Conservation (phyloP, 1,140 invertebrate genomes). For the Prorops nasuta region DNA sequence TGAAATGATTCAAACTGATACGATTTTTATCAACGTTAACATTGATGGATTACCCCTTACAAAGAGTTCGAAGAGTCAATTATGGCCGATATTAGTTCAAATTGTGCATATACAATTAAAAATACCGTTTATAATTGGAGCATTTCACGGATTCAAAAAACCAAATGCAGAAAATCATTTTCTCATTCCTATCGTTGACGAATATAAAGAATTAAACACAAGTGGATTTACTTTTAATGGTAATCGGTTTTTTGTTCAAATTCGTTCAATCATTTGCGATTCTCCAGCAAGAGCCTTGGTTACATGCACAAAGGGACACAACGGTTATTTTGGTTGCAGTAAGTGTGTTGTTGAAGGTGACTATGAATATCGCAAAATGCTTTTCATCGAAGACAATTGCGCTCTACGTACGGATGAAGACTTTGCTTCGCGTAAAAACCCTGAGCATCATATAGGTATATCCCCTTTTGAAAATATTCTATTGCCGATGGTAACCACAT, state of each 20-base stretch:
- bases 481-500: conserved; percentile 18
- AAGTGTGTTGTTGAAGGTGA: conserved; percentile 1
- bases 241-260: neutral
- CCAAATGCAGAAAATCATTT: neutral
- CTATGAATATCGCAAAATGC: neutral
- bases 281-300: neutral
- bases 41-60: conserved; percentile 13
- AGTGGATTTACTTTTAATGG: neutral
- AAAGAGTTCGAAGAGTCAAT: conserved; percentile 21
- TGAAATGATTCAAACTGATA: neutral
- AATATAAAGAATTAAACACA: neutral
- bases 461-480: conserved; percentile 9
- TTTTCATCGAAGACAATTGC: neutral
- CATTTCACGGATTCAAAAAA: neutral
- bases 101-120: neutral
- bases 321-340: conserved; percentile 2
- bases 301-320: neutral
- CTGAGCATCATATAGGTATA: conserved; percentile 1
- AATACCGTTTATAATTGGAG: neutral
- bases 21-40: neutral
- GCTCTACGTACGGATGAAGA: conserved; percentile 4
- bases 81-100: conserved; percentile 11
- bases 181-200: neutral
- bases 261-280: neutral
- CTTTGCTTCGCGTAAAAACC: neutral